These are phyloP conservation scores for Plecotus auritus DNA, from an alignment of 2,113 vertebrate species.

Conservation along the genomic window DNA sequence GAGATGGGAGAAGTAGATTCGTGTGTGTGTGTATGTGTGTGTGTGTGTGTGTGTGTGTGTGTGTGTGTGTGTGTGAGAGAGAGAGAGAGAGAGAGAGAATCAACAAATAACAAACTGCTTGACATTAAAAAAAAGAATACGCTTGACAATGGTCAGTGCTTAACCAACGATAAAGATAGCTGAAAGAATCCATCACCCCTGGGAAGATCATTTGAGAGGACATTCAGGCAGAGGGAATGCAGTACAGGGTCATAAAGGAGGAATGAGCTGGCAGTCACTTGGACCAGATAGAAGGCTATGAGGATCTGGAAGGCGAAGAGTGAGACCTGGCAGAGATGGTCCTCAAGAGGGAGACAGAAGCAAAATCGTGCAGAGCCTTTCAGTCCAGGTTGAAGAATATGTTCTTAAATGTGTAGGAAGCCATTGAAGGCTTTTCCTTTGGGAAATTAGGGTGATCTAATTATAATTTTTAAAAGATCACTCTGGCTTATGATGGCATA, in stretches of 20 bases:
- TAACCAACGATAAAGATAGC: neutral
- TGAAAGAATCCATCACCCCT: neutral
- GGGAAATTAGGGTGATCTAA: neutral
- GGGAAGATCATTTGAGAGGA: neutral
- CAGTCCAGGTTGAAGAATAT: neutral
- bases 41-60: neutral
- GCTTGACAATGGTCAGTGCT: slow-evolving; percentile 19
- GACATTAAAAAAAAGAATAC: slow-evolving; percentile 17
- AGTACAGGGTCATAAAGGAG: neutral
- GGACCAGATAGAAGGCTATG: neutral
- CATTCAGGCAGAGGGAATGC: neutral
- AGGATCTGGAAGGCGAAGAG: too few species aligned
- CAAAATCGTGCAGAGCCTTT: neutral
- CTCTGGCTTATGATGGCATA: slow-evolving; percentile 26
- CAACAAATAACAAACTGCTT: neutral
- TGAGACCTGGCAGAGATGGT: neutral
- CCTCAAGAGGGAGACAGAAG: neutral
- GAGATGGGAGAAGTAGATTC: neutral
- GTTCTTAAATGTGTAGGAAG: slow-evolving; percentile 16
- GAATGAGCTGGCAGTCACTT: neutral
- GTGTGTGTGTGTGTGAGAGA: neutral
- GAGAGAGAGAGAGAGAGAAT: neutral
- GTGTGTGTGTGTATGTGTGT: neutral
- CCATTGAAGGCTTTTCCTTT: neutral
- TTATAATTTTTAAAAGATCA: slow-evolving; percentile 15